Evolutionary conservation across 2,888 invertebrate genomes (phyloP), one percentile per base, ranked within the genome.

Genomic region (Synergus laeviventris): DNA sequence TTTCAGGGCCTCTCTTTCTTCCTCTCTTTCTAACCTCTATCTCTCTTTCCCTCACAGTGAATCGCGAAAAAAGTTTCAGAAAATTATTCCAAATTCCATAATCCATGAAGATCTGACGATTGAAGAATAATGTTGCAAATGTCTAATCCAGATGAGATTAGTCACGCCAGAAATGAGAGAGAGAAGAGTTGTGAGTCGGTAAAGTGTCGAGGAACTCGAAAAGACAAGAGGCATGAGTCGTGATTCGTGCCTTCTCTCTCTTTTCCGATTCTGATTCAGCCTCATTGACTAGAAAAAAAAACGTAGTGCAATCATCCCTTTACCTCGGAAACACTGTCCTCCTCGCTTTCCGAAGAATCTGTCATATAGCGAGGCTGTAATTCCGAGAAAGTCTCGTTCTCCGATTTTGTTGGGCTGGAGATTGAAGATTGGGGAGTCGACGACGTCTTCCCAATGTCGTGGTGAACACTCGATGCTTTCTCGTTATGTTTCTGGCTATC

Each of bases 271-370:
- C 7, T 59, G n/a, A 54, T 54, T 61, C 36, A 60, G 21, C 36
- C 45, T 39, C 66, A 45, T 24, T 66, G 66, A 8, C 56, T 56
- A 56, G 4, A 56, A 56, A 49, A 38, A 66, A 66, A 66, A 66
- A 66, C 38, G 62, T 38, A 62, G 49, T 49, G 49, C 49, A 66
- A 70, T 59, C 73, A 76, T 56, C 64, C 75, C 60, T 92, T 94
- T 95, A 98, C 97, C 97, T 97, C 97, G 90, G 97, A 97, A 91
- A 97, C 97, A 92, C 97, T 97, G 92, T 97, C 98, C 93, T 97
- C 97, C 92, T 98, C 98, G 92, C 97, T 97, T 93, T 97, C 97
- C 90, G 97, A 97, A 92, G 97, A 95, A 93, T 97, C 97, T 92
- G 96, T 96, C 94, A 97, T 96, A 94, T 95, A 96, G 93, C 96